Base-by-base conservation (phyloP, 2,888 invertebrate genomes). In the Aphelenchoides bicaudatus region DNA sequence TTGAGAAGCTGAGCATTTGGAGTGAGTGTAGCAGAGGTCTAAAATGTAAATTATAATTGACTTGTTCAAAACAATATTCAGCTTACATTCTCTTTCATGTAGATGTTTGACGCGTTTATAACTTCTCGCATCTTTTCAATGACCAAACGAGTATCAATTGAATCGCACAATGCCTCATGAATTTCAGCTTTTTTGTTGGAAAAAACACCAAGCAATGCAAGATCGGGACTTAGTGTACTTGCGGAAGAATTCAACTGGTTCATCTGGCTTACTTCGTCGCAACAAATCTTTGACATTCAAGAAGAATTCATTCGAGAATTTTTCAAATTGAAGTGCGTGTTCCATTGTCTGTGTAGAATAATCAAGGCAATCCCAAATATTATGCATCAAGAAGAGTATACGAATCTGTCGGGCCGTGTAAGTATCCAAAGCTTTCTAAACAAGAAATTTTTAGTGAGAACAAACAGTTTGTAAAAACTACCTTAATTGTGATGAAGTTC, bases 291-390 rank as follows among this genome's bases (percentile, higher is more conserved):
- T 94, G 1, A 94, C 88, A 60, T 88, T 91, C 62, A 94, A 82
- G 81, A 94, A 94, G 80, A 92, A 84, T 79, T 89, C 91, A 82
- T 88, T 90, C 52, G 92, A 86, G 66, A 88, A 83, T 80, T 89
- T 91, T 80, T 98, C 94, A 79, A 88, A 92, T 74, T 88, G 88
- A 39, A 91, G 83, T 1, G 94, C 93, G 84, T 88, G 88, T 70
- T 91, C 91, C 93, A 98, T 93, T 0, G 93, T 93, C 71, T 89
- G 89, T 21, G 62, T 31, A 48, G 75, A 91, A 80, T 96, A 98
- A 82, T 98, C 98, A 10, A 98, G 83, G 0, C 93, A 92, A 73
- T 96, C 94, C 72, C 90, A 90, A 98, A 98, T 99, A 0, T 91
- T 88, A 80, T 98, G 96, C 68, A 98, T 82, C 6, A 98, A 83